Evolutionary conservation across 2,888 invertebrate species (phyloP).

Genomic region (Orthosia incerta): DNA sequence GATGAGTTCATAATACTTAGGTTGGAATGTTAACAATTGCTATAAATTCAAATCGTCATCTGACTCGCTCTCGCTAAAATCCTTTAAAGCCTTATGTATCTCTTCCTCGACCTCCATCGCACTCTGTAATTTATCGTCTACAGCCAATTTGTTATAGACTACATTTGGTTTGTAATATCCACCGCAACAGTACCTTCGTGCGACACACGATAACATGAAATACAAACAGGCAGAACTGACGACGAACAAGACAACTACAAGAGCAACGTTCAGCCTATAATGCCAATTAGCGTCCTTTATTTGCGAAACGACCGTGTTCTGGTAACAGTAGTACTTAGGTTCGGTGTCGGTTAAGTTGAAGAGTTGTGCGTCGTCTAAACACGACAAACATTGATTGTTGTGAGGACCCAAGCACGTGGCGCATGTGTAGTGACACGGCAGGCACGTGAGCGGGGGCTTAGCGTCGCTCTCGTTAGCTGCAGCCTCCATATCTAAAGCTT

Average conservation of each 20-base stretch:
- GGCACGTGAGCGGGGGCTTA: constrained; percentile 88
- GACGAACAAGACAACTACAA: constrained; percentile 80
- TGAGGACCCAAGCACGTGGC: constrained; percentile 93
- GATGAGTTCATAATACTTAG: constrained; percentile 78
- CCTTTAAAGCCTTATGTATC: constrained; percentile 84
- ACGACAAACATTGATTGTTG: constrained; percentile 93
- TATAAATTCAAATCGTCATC: constrained; percentile 87
- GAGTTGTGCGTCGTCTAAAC: constrained; percentile 92
- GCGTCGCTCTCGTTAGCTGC: constrained; percentile 64
- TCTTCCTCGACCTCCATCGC: constrained; percentile 86
- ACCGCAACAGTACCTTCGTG: constrained; percentile 77
- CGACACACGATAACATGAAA: constrained; percentile 73
- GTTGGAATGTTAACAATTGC: constrained; percentile 76
- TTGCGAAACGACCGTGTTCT: constrained; percentile 84
- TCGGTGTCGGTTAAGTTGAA: constrained; percentile 83
- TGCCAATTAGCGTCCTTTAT: constrained; percentile 86
- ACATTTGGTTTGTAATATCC: constrained; percentile 81
- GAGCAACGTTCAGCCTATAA: constrained; percentile 84
- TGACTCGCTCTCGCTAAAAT: constrained; percentile 84
- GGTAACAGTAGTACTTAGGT: constrained; percentile 88
- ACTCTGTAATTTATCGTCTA: constrained; percentile 83
- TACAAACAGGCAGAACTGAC: constrained; percentile 78
- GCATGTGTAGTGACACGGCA: constrained; percentile 94
- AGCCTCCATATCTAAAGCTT: constrained; percentile 84
- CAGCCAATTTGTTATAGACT: constrained; percentile 84